Evolutionary conservation across 1,140 invertebrate species (phyloP).

Genomic region (Nixonia krombeini): DNA sequence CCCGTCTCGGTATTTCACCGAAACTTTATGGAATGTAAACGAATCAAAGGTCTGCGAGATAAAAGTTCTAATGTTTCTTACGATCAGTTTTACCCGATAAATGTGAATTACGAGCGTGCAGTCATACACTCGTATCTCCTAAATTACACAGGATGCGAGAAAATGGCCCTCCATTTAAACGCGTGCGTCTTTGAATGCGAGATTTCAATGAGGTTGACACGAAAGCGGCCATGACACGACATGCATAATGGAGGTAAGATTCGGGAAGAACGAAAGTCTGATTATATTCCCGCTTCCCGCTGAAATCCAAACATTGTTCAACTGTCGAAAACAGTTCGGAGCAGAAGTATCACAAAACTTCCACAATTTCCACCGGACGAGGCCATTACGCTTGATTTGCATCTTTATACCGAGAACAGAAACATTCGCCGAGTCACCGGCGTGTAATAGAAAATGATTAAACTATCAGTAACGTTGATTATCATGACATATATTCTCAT

Average conservation of each 20-base stretch:
- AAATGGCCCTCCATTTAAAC: conserved; percentile 2
- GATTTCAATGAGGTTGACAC: conserved; percentile 6
- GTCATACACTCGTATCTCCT: conserved; percentile 1
- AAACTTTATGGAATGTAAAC: too few relatives aligned
- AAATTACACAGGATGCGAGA: conserved; percentile 3
- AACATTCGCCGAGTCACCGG: too few relatives aligned
- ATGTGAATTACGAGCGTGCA: neutral
- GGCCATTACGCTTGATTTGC: too few relatives aligned
- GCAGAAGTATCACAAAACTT: too few relatives aligned
- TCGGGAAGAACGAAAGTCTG: conserved; percentile 4
- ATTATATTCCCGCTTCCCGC: neutral
- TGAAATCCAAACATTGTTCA: too few relatives aligned
- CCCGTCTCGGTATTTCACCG: too few relatives aligned
- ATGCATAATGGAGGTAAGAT: conserved; percentile 10
- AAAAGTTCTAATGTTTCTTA: too few relatives aligned
- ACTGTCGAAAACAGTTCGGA: too few relatives aligned
- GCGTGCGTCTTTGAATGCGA: conserved; percentile 7
- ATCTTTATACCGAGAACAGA: too few relatives aligned
- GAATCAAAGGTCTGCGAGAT: too few relatives aligned
- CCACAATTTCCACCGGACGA: too few relatives aligned
- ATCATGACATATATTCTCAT: conserved; percentile 5
- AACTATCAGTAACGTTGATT: conserved; percentile 29
- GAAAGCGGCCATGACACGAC: conserved; percentile 12
- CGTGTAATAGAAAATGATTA: conserved; percentile 10
- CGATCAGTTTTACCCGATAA: too few relatives aligned